Evolutionary conservation across 2,888 invertebrate genomes (phyloP).

Genomic region (Anticlea derivata): DNA sequence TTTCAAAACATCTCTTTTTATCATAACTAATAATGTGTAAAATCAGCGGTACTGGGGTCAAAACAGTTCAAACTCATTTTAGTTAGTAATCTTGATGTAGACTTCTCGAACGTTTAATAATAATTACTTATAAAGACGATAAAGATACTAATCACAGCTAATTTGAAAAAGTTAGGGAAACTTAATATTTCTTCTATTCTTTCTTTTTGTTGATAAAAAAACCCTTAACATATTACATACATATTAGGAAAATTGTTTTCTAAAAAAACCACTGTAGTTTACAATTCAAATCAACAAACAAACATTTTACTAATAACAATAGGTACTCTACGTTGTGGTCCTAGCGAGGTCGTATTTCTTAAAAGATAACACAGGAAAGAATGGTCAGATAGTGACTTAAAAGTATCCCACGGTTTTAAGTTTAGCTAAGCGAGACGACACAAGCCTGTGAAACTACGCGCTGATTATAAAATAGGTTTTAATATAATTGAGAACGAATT

Average conservation of each 20-base stretch:
- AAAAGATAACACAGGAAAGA: slow-evolving; percentile 30
- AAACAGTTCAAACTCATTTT: too few species aligned
- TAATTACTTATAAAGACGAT: too few species aligned
- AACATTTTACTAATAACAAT: slow-evolving; percentile 23
- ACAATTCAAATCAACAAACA: slow-evolving; percentile 12
- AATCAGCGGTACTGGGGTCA: too few species aligned
- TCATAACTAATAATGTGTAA: too few species aligned
- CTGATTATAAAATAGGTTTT: slow-evolving; percentile 43
- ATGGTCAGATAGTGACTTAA: slow-evolving; percentile 30
- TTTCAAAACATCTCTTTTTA: too few species aligned
- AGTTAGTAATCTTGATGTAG: too few species aligned
- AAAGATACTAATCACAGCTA: too few species aligned
- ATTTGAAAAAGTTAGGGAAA: too few species aligned
- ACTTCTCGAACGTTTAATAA: too few species aligned
- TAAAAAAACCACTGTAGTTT: not conserved
- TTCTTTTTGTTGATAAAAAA: too few species aligned
- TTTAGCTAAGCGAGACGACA: slow-evolving; percentile 54
- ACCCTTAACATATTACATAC: too few species aligned
- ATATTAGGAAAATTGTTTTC: not conserved
- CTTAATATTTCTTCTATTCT: too few species aligned
- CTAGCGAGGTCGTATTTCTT: slow-evolving; percentile 21
- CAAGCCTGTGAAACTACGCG: slow-evolving; percentile 38
- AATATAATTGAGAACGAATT: slow-evolving; percentile 73
- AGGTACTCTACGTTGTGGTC: slow-evolving; percentile 8
- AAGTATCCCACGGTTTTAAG: slow-evolving; percentile 52